Conservation (phyloP, 2,797 vertebrate genomes). For the Spondyliosoma cantharus region DNA sequence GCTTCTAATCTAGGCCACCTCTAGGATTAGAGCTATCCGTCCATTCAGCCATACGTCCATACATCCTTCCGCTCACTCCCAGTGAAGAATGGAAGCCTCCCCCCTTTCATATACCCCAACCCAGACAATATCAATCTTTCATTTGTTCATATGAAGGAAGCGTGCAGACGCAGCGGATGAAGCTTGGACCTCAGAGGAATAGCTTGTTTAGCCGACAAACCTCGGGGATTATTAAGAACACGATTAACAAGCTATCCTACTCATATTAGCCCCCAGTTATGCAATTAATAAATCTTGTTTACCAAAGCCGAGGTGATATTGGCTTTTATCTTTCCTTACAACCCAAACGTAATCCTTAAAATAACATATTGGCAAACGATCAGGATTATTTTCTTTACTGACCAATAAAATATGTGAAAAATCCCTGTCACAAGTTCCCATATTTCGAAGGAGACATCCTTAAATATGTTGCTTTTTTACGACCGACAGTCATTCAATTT, state of each 20-base stretch:
- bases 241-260: conserved; percentile 11
- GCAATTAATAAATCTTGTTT: conserved; percentile 26
- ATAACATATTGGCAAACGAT: not conserved
- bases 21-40: conserved; percentile 70
- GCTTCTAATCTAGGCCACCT: conserved; percentile 74
- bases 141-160: conserved; percentile 51
- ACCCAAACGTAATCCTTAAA: not conserved
- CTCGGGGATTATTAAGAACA: conserved; percentile 25
- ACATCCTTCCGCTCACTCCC: conserved; percentile 48
- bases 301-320: not conserved
- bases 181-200: conserved; percentile 5
- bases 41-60: conserved; percentile 67
- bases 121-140: conserved; percentile 71
- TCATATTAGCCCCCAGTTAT: conserved; percentile 13
- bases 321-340: not conserved
- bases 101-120: not conserved
- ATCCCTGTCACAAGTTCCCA: not conserved
- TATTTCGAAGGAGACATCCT: not conserved
- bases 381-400: accelerated
- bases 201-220: conserved; percentile 15
- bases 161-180: conserved; percentile 12
- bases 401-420: not conserved
- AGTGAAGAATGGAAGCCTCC: conserved; percentile 33
- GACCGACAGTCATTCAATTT: too few relatives aligned
- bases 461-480: not conserved